These are phyloP conservation scores for Notocelia uddmanniana DNA, from an alignment of 2,888 invertebrate species.

Conservation along the genomic window DNA sequence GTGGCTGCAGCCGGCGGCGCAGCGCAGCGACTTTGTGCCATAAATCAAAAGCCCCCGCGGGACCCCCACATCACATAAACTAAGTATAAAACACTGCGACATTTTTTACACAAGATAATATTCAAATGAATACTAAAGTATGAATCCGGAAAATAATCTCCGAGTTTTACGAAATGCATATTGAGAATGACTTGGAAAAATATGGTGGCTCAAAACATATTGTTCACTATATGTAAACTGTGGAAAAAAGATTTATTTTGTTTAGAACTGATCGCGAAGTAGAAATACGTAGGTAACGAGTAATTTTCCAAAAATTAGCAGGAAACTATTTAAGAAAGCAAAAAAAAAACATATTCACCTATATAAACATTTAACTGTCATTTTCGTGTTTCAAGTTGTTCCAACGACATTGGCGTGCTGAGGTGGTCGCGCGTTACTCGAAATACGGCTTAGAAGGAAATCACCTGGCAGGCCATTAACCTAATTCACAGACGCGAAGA, in stretches of 20 bases:
- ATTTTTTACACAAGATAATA: conserved; percentile 61
- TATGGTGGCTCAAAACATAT: neutral
- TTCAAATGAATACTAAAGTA: conserved; percentile 53
- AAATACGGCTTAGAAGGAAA: conserved; percentile 83
- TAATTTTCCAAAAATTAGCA: neutral
- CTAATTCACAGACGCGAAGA: conserved; percentile 85
- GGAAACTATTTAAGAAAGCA: neutral
- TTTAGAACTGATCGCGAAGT: no score
- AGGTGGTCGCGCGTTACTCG: conserved; percentile 74
- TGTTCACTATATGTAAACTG: neutral
- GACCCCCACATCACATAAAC: conserved; percentile 68
- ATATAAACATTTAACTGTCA: conserved; percentile 51
- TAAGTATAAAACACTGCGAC: conserved; percentile 68
- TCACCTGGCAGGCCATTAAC: conserved; percentile 86
- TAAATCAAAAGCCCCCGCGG: conserved; percentile 82
- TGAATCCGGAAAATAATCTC: conserved; percentile 36
- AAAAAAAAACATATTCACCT: no score
- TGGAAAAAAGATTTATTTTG: no score
- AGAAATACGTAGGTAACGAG: no score
- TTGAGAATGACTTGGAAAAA: neutral
- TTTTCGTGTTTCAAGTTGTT: conserved; percentile 65
- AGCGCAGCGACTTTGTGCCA: conserved; percentile 72
- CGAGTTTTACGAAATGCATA: conserved; percentile 19
- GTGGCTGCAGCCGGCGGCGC: conserved; percentile 61
- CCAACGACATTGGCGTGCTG: conserved; percentile 76